Evolutionary conservation across 2,113 vertebrate genomes (phyloP).

Genomic region (human): GRCh38 chr11:90750501-90751000

Average conservation of each 20-base stretch:
- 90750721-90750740: neutral
- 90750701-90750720: neutral
- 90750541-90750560: neutral
- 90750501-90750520: neutral
- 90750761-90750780: neutral
- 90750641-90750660: neutral
- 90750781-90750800: neutral
- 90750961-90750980: neutral
- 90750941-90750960: neutral
- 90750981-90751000: neutral
- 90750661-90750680: neutral
- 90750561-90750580: neutral
- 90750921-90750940: neutral
- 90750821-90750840: neutral
- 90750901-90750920: neutral
- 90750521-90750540: neutral
- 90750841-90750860: neutral
- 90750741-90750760: neutral
- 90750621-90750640: neutral
- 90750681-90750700: neutral
- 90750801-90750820: neutral
- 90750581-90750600: neutral
- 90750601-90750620: neutral
- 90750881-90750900: neutral
- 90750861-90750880: neutral